phyloP scores from a whole-genome alignment of 2,113 vertebrate species.

The Aplodontia rufa region DNA sequence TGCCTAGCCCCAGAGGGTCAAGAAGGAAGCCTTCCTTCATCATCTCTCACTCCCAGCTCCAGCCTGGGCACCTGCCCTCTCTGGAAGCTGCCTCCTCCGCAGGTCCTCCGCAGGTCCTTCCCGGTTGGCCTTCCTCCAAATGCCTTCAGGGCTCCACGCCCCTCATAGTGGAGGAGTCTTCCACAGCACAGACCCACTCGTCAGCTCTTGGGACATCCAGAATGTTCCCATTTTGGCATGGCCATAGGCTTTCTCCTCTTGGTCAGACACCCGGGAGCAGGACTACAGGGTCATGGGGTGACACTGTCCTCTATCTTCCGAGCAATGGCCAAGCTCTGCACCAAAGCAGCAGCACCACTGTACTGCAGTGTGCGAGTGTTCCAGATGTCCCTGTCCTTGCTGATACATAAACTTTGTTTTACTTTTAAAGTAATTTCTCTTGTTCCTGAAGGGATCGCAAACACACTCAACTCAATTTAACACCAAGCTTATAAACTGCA shows the following conservation, averaged over 20 bases:
- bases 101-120: no score
- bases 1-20: background rate
- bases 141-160: background rate
- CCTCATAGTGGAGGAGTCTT: no score
- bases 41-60: background rate
- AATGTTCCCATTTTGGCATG: background rate
- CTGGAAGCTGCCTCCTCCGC: background rate
- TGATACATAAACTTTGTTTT: background rate
- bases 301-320: background rate
- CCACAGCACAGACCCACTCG: background rate
- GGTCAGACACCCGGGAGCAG: background rate
- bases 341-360: background rate
- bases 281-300: rapidly evolving
- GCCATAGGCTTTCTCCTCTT: background rate
- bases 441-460: background rate
- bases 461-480: background rate
- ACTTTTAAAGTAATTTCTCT: background rate
- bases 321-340: background rate
- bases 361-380: rapidly evolving
- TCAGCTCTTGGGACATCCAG: background rate
- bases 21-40: background rate
- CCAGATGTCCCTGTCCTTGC: background rate
- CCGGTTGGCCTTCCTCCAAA: background rate
- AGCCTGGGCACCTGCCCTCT: background rate
- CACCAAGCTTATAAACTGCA: background rate